Conservation (phyloP, 2,113 vertebrate species). For the Propithecus coquereli region DNA sequence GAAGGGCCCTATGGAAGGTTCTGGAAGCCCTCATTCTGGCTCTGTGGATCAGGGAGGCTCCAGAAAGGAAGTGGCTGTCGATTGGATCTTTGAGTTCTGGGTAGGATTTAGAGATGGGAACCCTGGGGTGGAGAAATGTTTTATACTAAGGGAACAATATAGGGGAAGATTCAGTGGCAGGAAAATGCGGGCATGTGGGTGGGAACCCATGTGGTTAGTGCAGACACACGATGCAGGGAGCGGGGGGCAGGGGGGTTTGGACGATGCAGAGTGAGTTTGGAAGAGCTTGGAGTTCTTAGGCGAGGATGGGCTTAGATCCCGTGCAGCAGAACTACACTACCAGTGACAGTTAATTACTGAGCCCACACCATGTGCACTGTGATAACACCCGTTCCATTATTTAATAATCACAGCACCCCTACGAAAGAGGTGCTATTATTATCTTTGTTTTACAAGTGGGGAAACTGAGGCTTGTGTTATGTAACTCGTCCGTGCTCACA, state of each 20-base stretch:
- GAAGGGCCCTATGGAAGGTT: background rate
- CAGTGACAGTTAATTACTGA: fast-evolving
- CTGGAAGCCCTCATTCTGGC: background rate
- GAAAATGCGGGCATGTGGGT: background rate
- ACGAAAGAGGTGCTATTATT: fast-evolving
- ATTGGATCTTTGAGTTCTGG: background rate
- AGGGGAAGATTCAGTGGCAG: background rate
- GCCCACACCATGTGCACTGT: fast-evolving
- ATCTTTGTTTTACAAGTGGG: background rate
- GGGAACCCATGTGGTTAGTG: background rate
- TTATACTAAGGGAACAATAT: background rate
- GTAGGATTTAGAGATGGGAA: background rate
- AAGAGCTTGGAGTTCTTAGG: background rate
- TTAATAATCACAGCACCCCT: background rate
- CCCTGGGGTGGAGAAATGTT: background rate
- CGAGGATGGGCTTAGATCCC: background rate
- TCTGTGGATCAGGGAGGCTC: background rate
- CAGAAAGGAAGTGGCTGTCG: background rate
- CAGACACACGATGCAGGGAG: too few relatives aligned
- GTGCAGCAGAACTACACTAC: background rate
- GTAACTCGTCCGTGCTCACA: too few relatives aligned
- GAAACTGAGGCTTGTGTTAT: background rate
- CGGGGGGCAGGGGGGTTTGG: background rate
- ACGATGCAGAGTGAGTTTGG: background rate
- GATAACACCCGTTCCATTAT: background rate